Conservation (phyloP, 2,797 vertebrate species). For the Pipistrellus pipistrellus region DNA sequence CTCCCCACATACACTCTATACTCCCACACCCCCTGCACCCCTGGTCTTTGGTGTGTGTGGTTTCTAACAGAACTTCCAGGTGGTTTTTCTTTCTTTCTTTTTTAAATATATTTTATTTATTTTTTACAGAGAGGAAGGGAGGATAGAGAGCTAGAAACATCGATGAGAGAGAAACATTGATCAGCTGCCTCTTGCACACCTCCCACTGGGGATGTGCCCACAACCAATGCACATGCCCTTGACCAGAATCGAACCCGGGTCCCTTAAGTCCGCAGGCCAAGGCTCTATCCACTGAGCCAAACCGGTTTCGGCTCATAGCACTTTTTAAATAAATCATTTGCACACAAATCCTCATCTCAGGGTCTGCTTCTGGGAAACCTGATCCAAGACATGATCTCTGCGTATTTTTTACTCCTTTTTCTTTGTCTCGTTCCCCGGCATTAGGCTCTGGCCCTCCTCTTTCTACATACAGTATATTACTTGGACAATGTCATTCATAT, state of each 20-base stretch:
- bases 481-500: neutral
- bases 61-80: neutral
- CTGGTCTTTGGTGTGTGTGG: neutral
- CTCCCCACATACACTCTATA: too few species aligned
- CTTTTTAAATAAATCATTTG: neutral
- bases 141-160: too few species aligned
- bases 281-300: too few species aligned
- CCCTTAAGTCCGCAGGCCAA: too few species aligned
- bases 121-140: too few species aligned
- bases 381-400: neutral
- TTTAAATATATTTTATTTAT: too few species aligned
- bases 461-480: neutral
- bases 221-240: too few species aligned
- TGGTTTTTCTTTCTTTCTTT: neutral
- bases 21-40: neutral
- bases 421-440: neutral
- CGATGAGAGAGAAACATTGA: too few species aligned
- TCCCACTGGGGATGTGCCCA: too few species aligned
- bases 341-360: slow-evolving; percentile 7
- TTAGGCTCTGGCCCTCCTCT: neutral
- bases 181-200: too few species aligned
- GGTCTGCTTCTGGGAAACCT: slow-evolving; percentile 9
- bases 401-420: neutral
- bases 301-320: neutral
- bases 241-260: too few species aligned